Percentiles rank a stretch among this genome's conserved stretches.
Conservation (phyloP, 1,140 invertebrate species). For the Ooceraea biroi region DNA sequence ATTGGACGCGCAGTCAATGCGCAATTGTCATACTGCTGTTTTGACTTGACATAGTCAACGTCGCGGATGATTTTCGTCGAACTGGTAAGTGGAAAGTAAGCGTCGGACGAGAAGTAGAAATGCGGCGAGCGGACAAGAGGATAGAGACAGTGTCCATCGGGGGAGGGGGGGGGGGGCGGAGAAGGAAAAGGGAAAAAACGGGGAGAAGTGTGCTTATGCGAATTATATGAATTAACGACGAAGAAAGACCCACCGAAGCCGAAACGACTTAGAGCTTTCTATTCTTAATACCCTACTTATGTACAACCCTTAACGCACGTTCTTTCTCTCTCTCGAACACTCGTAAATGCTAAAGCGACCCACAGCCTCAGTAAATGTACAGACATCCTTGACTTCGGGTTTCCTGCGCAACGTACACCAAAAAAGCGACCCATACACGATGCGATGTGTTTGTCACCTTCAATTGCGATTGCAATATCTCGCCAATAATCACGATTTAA, state of each 20-base stretch:
- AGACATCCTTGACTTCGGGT: constrained; percentile 65
- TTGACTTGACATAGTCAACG: not conserved
- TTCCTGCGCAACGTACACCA: constrained; percentile 10
- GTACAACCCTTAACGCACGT: constrained; percentile 37
- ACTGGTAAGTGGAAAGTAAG: constrained; percentile 26
- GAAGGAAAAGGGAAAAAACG: not conserved
- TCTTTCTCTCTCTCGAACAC: constrained; percentile 47
- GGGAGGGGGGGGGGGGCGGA: not conserved
- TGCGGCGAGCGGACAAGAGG: constrained; percentile 14
- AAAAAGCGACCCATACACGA: constrained; percentile 35
- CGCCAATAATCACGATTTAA: constrained; percentile 5
- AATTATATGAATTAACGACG: constrained; percentile 48
- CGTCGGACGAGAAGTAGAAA: constrained; percentile 13
- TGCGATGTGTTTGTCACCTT: not conserved
- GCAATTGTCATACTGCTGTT: constrained; percentile 19
- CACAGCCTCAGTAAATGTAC: constrained; percentile 80
- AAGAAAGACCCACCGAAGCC: constrained; percentile 72
- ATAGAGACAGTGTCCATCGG: constrained; percentile 7
- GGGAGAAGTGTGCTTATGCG: too few relatives aligned
- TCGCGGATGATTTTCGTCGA: not conserved
- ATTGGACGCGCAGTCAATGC: not conserved
- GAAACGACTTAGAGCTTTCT: constrained; percentile 55
- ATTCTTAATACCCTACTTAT: constrained; percentile 67
- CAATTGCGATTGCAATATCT: constrained; percentile 26
- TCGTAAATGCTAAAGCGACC: constrained; percentile 80